Evolutionary conservation across 2,888 invertebrate genomes (phyloP), one percentile per base, ranked within the genome.

Genomic region (Xestia xanthographa): DNA sequence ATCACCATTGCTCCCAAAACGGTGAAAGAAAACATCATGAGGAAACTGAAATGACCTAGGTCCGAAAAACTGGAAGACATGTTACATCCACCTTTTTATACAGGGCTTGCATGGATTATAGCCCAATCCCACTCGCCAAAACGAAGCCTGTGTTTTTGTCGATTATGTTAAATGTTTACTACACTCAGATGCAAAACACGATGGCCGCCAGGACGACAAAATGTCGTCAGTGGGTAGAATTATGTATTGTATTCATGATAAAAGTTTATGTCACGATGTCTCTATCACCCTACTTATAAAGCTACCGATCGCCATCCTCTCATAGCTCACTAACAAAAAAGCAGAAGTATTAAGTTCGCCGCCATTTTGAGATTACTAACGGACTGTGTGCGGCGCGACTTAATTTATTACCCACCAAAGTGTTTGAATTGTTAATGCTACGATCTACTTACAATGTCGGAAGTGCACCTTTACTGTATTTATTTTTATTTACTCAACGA

Each of bases 351-450:
- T 91, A 93, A 93, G 90, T 92, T 92, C 90, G 91, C 92, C 92
- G 93, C 94, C 94, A 95, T 96, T 94, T 94, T 93, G 92, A 93
- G 94, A 95, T 94, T 94, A 92, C 92, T 90, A 90, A 86, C 91
- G 91, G 91, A 92, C 92, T 92, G 90, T 89, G 90, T 92, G 90
- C 89, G 90, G 90, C 82, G 88, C 86, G 90, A 91, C 91, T 92
- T 94, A 95, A 96, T 95, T 95, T 95, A 96, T 95, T 90, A 91
- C 93, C 92, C 89, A 93, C 93, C 89, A 94, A 95, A 95, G 94
- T 94, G 95, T 95, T 95, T 95, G 95, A 95, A 95, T 95, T 93
- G 94, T 95, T 95, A 95, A 95, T 94, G 94, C 93, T 91, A 75
- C 79, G 90, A 89, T 88, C 87, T 90, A 91, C 91, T 93, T 92